phyloP scores from a whole-genome alignment of 2,113 vertebrate genomes.

The Coptodon bakossiorum region DNA sequence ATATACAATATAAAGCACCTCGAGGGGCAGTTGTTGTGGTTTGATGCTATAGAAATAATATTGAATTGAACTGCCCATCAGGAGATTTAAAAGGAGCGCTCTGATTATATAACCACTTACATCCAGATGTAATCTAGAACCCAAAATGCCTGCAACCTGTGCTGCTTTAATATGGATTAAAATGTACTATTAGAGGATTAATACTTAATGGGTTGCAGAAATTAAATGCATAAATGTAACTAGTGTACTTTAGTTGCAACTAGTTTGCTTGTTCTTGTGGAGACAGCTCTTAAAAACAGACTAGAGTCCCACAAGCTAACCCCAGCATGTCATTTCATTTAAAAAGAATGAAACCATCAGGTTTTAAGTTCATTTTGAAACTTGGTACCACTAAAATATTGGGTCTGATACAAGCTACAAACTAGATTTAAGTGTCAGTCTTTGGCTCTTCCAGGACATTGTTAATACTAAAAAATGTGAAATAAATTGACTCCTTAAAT shows the following conservation, averaged over 20 bases:
- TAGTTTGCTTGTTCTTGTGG: neutral
- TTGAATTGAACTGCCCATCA: neutral
- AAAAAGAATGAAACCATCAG: neutral
- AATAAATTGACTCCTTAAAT: neutral
- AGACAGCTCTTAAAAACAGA: neutral
- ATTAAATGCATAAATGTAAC: rapidly evolving
- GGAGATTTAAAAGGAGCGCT: neutral
- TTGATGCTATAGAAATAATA: neutral
- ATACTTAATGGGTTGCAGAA: neutral
- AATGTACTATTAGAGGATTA: neutral
- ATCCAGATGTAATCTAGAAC: neutral
- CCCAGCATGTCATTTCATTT: rapidly evolving
- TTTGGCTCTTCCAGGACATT: neutral
- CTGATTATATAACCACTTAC: neutral
- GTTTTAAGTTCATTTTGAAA: neutral
- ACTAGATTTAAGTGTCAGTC: neutral
- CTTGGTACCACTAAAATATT: neutral
- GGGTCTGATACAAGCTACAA: neutral
- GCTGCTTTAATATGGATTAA: neutral
- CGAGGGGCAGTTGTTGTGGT: neutral
- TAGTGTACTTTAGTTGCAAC: neutral
- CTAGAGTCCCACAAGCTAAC: neutral
- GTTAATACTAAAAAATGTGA: neutral
- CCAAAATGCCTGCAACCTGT: neutral
- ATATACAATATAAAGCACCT: neutral